Conservation (phyloP, 2,888 invertebrate genomes). For the Strigamia transsilvanica region DNA sequence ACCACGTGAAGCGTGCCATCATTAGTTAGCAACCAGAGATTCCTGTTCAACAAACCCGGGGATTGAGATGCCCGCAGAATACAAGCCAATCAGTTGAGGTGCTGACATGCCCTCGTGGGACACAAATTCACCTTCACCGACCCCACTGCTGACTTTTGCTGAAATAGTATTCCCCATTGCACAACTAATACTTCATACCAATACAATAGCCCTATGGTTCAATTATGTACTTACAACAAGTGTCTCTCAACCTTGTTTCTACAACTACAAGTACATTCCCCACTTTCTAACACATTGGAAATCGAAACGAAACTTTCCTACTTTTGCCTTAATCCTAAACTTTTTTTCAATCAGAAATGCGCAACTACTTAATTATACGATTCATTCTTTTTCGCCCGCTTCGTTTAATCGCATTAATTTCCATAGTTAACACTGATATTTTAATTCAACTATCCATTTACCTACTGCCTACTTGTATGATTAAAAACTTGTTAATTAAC, state of each 20-base stretch:
- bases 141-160: slow-evolving; percentile 39
- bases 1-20: slow-evolving; percentile 42
- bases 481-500: neutral
- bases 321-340: neutral
- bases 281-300: neutral
- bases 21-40: slow-evolving; percentile 44
- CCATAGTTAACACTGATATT: slow-evolving; percentile 5
- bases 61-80: slow-evolving; percentile 44
- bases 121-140: slow-evolving; percentile 12
- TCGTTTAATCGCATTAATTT: slow-evolving; percentile 37
- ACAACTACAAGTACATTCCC: neutral
- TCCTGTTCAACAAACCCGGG: slow-evolving; percentile 44
- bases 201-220: neutral
- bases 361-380: slow-evolving; percentile 15
- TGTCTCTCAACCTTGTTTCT: neutral
- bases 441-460: neutral
- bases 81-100: slow-evolving; percentile 44
- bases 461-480: neutral
- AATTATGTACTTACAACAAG: slow-evolving; percentile 24
- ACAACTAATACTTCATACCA: slow-evolving; percentile 13
- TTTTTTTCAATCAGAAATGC: slow-evolving; percentile 42
- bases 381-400: neutral
- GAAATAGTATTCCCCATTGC: slow-evolving; percentile 20
- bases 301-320: slow-evolving; percentile 23
- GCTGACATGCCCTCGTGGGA: slow-evolving; percentile 44